Conservation (phyloP, 2,797 vertebrate species). For the Anniella stebbinsi region DNA sequence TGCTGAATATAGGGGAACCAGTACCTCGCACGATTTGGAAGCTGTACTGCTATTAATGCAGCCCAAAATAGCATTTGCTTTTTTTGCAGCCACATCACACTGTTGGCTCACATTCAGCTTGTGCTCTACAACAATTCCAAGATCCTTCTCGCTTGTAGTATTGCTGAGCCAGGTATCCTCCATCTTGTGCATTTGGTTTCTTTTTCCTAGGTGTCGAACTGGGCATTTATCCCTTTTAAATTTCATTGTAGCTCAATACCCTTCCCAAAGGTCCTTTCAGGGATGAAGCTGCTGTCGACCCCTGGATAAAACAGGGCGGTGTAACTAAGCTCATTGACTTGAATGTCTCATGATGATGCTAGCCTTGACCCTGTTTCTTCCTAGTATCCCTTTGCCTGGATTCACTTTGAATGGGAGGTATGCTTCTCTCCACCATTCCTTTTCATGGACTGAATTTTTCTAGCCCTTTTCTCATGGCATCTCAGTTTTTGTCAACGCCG, state of each 20-base stretch:
- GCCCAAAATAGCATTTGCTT: no score
- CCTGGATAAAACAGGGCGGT: not conserved
- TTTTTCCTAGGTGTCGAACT: no score
- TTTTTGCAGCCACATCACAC: no score
- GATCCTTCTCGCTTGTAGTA: no score
- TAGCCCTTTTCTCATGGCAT: constrained; percentile 31
- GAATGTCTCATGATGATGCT: constrained; percentile 10
- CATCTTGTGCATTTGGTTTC: no score
- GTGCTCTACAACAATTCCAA: no score
- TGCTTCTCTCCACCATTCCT: not conserved
- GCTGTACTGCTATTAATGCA: no score
- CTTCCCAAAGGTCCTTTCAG: not conserved
- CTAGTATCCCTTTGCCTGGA: not conserved
- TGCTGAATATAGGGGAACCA: no score
- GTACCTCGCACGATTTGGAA: no score
- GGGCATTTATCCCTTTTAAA: no score
- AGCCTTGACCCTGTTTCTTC: not conserved
- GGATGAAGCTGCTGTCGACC: not conserved
- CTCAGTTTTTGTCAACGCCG: constrained; percentile 42
- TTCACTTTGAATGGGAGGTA: constrained; percentile 7
- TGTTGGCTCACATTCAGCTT: no score
- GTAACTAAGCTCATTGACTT: not conserved
- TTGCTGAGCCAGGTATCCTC: no score
- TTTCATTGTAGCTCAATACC: not conserved
- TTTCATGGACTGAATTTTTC: not conserved